Base-by-base conservation (phyloP, 2,113 vertebrate species). In the Dipodomys ordii region DNA sequence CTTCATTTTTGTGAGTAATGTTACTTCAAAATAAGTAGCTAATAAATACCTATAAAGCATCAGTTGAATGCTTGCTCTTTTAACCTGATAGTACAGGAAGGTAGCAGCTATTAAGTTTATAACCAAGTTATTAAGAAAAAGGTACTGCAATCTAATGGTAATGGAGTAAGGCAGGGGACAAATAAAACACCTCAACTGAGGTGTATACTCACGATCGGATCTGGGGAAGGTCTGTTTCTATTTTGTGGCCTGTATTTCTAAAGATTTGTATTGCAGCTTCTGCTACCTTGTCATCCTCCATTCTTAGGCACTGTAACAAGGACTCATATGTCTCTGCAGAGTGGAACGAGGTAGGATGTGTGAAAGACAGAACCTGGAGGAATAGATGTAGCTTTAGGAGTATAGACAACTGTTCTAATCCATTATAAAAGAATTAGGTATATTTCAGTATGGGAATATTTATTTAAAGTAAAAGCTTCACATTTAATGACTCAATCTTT, bases 191-290 rank as follows among this genome's bases (percentile, higher is more conserved):
- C 3, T 78, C 84, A 69, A 77, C 57, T 57, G 62, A 83, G 78
- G n/a, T 13, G 27, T 62, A 92, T 82, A 99, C 99, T 97, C 97
- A 99, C 99, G 99, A 99, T 99, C 99, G 97, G 96, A 99, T 99
- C 96, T 99, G 99, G 91, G 99, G 99, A 91, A 99, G 98, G 92
- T 99, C 99, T 4, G 99, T 99, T 98, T 99, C 99, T 78, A 99
- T 99, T 98, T 99, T 99, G 98, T 99, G 99, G 83, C 99, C 99
- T 2, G 99, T 99, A 97, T 99, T 99, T 96, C 99, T 99, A 98
- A 99, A 99, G 97, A 99, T 99, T 97, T 99, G 99, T 96, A 99
- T 99, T 87, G 99, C 99, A 92, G 99, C 99, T 97, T 99, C 99
- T 2, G 99, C 99, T 97, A 99, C 99, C 93, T 99, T 99, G 97